Base-by-base conservation (phyloP, 2,797 vertebrate genomes). In the Alosa sapidissima region DNA sequence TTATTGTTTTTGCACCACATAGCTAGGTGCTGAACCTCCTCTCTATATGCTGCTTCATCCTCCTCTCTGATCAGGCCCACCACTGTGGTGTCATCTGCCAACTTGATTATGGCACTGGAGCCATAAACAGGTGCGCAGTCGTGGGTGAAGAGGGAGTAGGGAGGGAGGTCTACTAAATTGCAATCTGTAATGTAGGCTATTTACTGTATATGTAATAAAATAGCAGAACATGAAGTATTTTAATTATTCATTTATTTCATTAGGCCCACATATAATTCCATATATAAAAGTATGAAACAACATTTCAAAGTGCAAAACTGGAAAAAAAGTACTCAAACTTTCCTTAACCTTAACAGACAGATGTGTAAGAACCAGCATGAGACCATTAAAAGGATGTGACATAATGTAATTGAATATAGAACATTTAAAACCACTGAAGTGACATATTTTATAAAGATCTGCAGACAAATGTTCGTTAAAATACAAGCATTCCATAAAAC, bases 311-410 rank as follows among this genome's bases (percentile, higher is more conserved):
- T 52, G 52, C 24, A 52, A 82, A 52, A 82, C 49, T 7, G 51
- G 28, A 82, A 55, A 82, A 82, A 28, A 82, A 41, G 52, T 82
- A 49, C 81, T 82, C 24, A 82, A 82, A 16, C 33, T 41, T 28
- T 36, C 62, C 51, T 72, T 24, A 21, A 21, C 19, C 11, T 41
- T 36, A 7, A 13, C 10, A 13, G 28, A 36, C 58, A 41, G 2
- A 65, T 19, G 68, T 24, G 72, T 47, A 47, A 45, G 19, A 78
- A 47, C 72, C 36, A 21, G 72, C 41, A 78, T 47, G 41, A 47
- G 5, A 45, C 7, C 6, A 78, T 19, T 75, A 41, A n/a, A 24
- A 65, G n/a, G 24, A 65, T 5, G 33, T 75, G 28, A 21, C 60
- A 72, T 41, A 41, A 28, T 28, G 60, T 65, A 24, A 41, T 75